A percentile compares a stretch with the other conserved stretches of the same genome.
Evolutionary conservation across 2,888 invertebrate genomes (phyloP).

Genomic region (Drosophila anceps): DNA sequence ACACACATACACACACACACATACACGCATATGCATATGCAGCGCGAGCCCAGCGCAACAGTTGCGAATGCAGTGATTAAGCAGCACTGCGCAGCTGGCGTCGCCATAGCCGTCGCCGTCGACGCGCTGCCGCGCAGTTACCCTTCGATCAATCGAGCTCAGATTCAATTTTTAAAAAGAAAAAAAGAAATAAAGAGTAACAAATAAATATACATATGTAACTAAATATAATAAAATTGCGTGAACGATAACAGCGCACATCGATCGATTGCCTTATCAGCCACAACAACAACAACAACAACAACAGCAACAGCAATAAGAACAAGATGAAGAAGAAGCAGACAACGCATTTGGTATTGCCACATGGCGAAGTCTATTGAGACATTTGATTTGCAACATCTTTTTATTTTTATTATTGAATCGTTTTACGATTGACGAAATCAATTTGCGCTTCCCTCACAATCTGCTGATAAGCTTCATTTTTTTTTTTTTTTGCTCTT

Average conservation of each 20-base stretch:
- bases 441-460: slow-evolving; percentile 45
- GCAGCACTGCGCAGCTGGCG: slow-evolving; percentile 46
- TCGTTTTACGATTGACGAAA: slow-evolving; percentile 51
- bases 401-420: slow-evolving; percentile 47
- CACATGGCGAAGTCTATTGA: slow-evolving; percentile 57
- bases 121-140: slow-evolving; percentile 13
- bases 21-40: slow-evolving; percentile 17
- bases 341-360: slow-evolving; percentile 57
- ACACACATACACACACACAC: slow-evolving; percentile 20
- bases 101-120: background rate
- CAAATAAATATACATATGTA: slow-evolving; percentile 14
- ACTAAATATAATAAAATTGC: slow-evolving; percentile 31
- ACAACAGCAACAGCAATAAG: slow-evolving; percentile 19
- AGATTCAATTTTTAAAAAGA: slow-evolving; percentile 36
- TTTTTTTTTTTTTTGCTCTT: background rate
- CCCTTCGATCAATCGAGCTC: slow-evolving; percentile 25
- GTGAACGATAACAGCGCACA: slow-evolving; percentile 36
- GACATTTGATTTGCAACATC: slow-evolving; percentile 65
- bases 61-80: slow-evolving; percentile 59
- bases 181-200: background rate
- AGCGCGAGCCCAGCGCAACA: slow-evolving; percentile 66
- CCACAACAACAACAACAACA: slow-evolving; percentile 6
- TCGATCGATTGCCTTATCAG: slow-evolving; percentile 49
- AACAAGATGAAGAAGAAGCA: background rate
- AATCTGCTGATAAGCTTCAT: slow-evolving; percentile 26